phyloP scores from a whole-genome alignment of 1,140 invertebrate species.

The Phymastichus coffea region DNA sequence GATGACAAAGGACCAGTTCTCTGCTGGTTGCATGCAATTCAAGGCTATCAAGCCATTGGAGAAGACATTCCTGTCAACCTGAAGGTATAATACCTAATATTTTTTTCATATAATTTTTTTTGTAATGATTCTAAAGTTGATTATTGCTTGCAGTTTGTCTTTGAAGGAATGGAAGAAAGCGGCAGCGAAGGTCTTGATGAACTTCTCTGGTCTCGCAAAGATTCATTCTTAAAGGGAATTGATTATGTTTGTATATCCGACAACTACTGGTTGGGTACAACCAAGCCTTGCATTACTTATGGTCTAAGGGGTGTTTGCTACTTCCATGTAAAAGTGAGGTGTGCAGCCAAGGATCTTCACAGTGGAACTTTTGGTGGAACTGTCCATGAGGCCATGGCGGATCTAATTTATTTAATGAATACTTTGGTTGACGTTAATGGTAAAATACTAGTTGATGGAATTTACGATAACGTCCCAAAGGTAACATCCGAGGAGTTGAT shows the following conservation, averaged over 20 bases:
- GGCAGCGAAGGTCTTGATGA: constrained; percentile 95
- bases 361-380: constrained; percentile 94
- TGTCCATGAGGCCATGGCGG: constrained; percentile 85
- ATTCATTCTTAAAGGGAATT: constrained; percentile 77
- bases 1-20: constrained; percentile 94
- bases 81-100: constrained; percentile 62
- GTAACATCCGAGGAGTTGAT: constrained; percentile 73
- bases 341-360: constrained; percentile 90
- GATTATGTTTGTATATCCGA: constrained; percentile 98
- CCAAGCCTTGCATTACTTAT: constrained; percentile 96
- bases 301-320: constrained; percentile 93
- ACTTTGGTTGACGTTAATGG: constrained; percentile 82
- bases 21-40: constrained; percentile 92
- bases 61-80: constrained; percentile 86
- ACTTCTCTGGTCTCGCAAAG: constrained; percentile 73
- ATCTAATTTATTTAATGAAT: constrained; percentile 82
- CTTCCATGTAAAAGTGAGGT: constrained; percentile 87
- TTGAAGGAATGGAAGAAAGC: constrained; percentile 99
- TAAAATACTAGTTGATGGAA: constrained; percentile 77
- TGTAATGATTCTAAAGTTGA: background rate
- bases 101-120: constrained; percentile 6
- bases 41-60: constrained; percentile 78
- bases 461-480: constrained; percentile 77
- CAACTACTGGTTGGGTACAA: constrained; percentile 97
- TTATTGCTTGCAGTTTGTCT: constrained; percentile 72